Conservation (phyloP, 2,888 invertebrate species). For the Microctonus brassicae region DNA sequence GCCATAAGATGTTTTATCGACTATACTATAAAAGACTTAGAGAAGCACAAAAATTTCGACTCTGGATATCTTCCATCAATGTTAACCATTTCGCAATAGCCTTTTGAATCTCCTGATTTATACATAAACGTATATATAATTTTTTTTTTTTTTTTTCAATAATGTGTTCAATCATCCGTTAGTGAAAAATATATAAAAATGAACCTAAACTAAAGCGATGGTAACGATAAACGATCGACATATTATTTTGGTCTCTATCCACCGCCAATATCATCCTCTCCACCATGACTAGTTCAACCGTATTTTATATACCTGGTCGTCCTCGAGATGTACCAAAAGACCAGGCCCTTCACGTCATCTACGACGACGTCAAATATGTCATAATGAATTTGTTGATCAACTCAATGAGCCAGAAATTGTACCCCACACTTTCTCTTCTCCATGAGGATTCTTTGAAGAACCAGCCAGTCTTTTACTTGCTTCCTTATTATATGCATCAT, state of each 20-base stretch:
- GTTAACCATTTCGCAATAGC: too few species aligned
- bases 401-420: conserved; percentile 67
- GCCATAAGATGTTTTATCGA: too few species aligned
- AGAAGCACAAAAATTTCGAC: too few species aligned
- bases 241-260: conserved; percentile 12
- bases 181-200: conserved; percentile 45
- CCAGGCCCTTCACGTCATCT: conserved; percentile 56
- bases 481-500: background rate
- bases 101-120: too few species aligned
- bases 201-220: background rate
- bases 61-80: too few species aligned
- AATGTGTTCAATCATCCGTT: conserved; percentile 66
- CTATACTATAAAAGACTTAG: too few species aligned
- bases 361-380: conserved; percentile 60
- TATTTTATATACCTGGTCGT: conserved; percentile 20
- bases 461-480: background rate
- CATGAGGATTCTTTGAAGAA: conserved; percentile 24
- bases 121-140: too few species aligned
- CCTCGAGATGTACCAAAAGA: conserved; percentile 43
- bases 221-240: conserved; percentile 17
- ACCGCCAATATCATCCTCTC: conserved; percentile 3
- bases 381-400: conserved; percentile 66
- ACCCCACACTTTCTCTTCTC: conserved; percentile 49
- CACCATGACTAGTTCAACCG: conserved; percentile 8
- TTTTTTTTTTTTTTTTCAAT: too few species aligned